These are phyloP conservation scores for Bombus pascuorum DNA, from an alignment of 1,140 invertebrate species.

Conservation along the genomic window DNA sequence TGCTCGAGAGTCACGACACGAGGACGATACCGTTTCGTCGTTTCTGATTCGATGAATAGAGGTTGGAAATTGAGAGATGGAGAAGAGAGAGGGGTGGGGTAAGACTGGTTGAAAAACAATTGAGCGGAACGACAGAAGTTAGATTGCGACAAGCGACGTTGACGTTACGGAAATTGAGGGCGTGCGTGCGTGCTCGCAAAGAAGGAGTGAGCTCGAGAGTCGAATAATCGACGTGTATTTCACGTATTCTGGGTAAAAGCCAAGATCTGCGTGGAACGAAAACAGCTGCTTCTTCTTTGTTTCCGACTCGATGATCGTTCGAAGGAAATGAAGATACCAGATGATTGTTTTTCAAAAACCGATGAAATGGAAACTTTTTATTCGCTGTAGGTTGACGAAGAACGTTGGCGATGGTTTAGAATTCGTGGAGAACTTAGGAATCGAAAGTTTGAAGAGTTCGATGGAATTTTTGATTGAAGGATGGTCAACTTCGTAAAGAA, in stretches of 20 bases:
- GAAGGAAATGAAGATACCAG: neutral
- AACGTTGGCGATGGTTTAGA: too few relatives aligned
- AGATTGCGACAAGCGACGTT: slow-evolving; percentile 60
- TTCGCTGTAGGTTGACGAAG: neutral
- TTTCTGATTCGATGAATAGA: too few relatives aligned
- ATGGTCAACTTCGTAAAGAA: neutral
- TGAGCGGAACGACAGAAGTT: slow-evolving; percentile 59
- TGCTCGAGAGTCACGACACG: too few relatives aligned
- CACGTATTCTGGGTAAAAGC: neutral
- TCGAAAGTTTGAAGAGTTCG: neutral
- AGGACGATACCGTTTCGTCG: too few relatives aligned
- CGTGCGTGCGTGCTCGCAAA: slow-evolving; percentile 36
- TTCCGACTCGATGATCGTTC: neutral
- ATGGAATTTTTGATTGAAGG: neutral
- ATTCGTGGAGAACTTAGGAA: too few relatives aligned
- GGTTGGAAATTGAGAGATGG: neutral
- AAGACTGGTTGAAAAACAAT: slow-evolving; percentile 50
- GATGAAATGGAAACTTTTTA: neutral
- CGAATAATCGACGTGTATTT: slow-evolving; percentile 50
- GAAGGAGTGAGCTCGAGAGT: neutral
- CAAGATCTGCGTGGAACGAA: neutral
- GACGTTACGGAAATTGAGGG: slow-evolving; percentile 66
- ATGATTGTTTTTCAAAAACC: neutral
- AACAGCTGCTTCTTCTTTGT: neutral
- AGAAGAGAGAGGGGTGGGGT: neutral